A percentile compares a stretch with the other conserved stretches of the same genome.
phyloP scores from a whole-genome alignment of 2,888 invertebrate species.

The Troilus luridus region DNA sequence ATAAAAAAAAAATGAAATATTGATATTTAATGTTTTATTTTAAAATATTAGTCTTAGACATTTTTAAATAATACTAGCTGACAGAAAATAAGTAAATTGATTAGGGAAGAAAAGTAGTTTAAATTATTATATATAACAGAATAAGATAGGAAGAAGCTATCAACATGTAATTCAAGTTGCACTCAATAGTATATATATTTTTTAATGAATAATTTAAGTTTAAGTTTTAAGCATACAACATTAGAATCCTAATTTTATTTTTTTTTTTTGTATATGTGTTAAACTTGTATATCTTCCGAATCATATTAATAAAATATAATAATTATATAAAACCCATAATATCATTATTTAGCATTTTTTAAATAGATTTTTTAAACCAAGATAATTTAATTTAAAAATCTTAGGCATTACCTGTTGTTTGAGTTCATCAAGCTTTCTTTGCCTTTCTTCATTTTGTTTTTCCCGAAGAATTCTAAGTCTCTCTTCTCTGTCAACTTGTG shows the following conservation, averaged over 20 bases:
- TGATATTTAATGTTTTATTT: not conserved
- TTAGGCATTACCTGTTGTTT: conserved; percentile 76
- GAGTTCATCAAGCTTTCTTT: conserved; percentile 89
- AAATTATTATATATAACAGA: not conserved
- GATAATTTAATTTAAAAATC: not conserved
- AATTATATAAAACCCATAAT: not conserved
- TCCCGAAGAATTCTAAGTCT: conserved; percentile 84
- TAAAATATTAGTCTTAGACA: not conserved
- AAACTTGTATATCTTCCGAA: not conserved
- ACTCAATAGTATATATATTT: too few species aligned
- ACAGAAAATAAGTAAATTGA: not conserved
- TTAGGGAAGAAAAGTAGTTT: not conserved
- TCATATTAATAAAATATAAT: not conserved
- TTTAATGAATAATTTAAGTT: too few species aligned
- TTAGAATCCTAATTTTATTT: too few species aligned
- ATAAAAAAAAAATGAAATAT: not conserved
- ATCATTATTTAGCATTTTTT: not conserved
- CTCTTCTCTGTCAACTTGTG: conserved; percentile 72
- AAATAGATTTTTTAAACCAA: not conserved
- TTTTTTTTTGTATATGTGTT: too few species aligned
- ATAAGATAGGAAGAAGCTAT: too few species aligned
- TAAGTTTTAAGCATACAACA: too few species aligned
- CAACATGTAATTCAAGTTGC: too few species aligned
- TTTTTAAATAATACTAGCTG: not conserved
- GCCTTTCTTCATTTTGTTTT: conserved; percentile 90